Evolutionary conservation across 2,888 invertebrate genomes (phyloP).

Genomic region (Zele albiditarsus): DNA sequence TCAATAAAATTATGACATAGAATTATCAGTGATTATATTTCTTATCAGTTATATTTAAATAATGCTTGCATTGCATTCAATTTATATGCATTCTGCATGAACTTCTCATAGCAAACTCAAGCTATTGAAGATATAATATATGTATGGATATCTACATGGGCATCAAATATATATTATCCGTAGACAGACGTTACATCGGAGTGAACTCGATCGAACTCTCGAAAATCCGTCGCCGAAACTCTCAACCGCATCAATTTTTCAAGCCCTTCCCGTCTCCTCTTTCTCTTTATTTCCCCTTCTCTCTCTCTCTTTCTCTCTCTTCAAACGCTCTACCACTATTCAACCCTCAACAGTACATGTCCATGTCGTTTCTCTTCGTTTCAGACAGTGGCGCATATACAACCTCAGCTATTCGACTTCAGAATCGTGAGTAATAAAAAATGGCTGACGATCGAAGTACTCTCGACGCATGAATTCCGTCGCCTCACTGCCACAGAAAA

Average conservation of each 20-base stretch:
- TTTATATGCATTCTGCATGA: too few relatives aligned
- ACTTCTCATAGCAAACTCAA: not conserved
- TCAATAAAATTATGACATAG: too few relatives aligned
- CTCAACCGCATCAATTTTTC: conserved; percentile 38
- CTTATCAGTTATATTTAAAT: too few relatives aligned
- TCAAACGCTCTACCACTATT: not conserved
- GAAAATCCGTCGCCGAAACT: conserved; percentile 39
- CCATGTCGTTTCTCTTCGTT: conserved; percentile 28
- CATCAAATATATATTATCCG: conserved; percentile 10
- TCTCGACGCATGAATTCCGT: conserved; percentile 6
- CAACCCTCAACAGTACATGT: conserved; percentile 6
- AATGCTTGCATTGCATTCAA: too few relatives aligned
- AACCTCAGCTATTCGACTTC: conserved; percentile 20
- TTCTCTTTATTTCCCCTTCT: conserved; percentile 35
- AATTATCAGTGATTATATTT: too few relatives aligned
- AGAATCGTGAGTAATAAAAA: conserved; percentile 31
- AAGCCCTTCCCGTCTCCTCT: conserved; percentile 17
- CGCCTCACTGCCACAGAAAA: not conserved
- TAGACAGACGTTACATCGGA: conserved; percentile 14
- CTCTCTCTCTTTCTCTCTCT: not conserved
- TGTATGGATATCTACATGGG: conserved; percentile 16
- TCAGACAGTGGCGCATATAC: not conserved
- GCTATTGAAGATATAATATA: not conserved
- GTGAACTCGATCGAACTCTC: conserved; percentile 33
- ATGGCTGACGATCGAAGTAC: conserved; percentile 31